These are phyloP conservation scores for Stigmatopora argus DNA, from an alignment of 2,113 vertebrate genomes.

Conservation along the genomic window DNA sequence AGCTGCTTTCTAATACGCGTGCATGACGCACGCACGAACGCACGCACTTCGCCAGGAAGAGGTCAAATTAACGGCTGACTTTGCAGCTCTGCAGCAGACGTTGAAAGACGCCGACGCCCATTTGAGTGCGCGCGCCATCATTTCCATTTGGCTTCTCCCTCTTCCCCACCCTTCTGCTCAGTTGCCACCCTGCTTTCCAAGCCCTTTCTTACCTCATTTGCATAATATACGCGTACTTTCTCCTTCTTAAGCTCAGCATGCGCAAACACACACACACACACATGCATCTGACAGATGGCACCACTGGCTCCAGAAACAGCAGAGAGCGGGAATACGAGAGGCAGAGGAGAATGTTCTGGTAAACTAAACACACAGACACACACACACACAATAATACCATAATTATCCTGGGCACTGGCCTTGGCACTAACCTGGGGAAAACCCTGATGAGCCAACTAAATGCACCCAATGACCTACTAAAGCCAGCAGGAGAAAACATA, in stretches of 20 bases:
- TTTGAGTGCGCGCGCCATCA: slow-evolving; percentile 14
- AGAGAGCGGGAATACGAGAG: slow-evolving; percentile 52
- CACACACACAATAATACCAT: slow-evolving; percentile 52
- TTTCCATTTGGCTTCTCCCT: slow-evolving; percentile 51
- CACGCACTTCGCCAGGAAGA: slow-evolving; percentile 59
- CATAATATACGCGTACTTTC: slow-evolving; percentile 52
- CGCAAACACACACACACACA: slow-evolving; percentile 25
- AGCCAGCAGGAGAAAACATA: slow-evolving; percentile 38
- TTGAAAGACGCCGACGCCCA: slow-evolving; percentile 32
- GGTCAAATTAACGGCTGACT: slow-evolving; percentile 68
- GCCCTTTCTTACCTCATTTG: slow-evolving; percentile 46
- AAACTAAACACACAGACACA: slow-evolving; percentile 57
- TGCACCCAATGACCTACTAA: slow-evolving; percentile 58
- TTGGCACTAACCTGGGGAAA: slow-evolving; percentile 64
- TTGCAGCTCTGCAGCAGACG: slow-evolving; percentile 53
- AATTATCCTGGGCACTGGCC: slow-evolving; percentile 61
- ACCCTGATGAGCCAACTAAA: slow-evolving; percentile 59
- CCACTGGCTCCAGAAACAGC: slow-evolving; percentile 59
- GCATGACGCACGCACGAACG: slow-evolving; percentile 20
- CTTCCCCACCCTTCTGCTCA: slow-evolving; percentile 36
- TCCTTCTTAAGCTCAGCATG: slow-evolving; percentile 37
- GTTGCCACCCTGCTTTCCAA: slow-evolving; percentile 39
- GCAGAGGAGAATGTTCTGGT: slow-evolving; percentile 54
- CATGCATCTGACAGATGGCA: slow-evolving; percentile 61
- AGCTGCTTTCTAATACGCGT: slow-evolving; percentile 47